These are phyloP conservation scores for Corticium candelabrum DNA, from an alignment of 37 sponge, comb jelly and placozoan species.

Conservation along the genomic window DNA sequence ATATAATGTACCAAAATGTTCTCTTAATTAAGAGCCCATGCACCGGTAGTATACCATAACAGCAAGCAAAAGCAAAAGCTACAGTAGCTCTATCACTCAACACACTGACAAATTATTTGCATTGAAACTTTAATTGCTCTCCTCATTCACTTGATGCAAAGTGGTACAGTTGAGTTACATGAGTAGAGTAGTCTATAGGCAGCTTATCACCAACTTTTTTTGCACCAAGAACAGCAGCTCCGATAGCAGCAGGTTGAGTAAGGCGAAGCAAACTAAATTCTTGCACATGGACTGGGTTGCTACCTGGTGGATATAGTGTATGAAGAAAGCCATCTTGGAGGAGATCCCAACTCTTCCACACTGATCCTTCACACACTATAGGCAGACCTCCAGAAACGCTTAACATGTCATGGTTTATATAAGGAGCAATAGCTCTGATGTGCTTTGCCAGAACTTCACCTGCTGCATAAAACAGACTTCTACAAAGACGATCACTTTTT, in stretches of 20 bases:
- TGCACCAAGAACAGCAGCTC: slow-evolving; percentile 73
- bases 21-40: too few relatives aligned
- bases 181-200: slow-evolving; percentile 45
- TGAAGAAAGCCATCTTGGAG: slow-evolving; percentile 43
- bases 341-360: slow-evolving; percentile 28
- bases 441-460: slow-evolving; percentile 15
- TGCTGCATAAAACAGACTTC: slow-evolving; percentile 11
- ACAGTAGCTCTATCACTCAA: too few relatives aligned
- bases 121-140: too few relatives aligned
- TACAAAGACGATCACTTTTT: slow-evolving; percentile 9
- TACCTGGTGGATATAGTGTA: slow-evolving; percentile 9
- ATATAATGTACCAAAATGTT: too few relatives aligned
- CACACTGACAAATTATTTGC: too few relatives aligned
- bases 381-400: slow-evolving; percentile 1
- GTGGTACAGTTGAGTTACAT: slow-evolving; percentile 29
- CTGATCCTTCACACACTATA: slow-evolving; percentile 18
- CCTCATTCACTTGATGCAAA: too few relatives aligned
- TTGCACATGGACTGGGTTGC: slow-evolving; percentile 13
- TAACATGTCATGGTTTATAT: slow-evolving; percentile 2
- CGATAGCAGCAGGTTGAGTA: slow-evolving; percentile 48
- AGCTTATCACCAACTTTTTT: slow-evolving; percentile 37
- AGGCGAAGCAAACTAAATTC: slow-evolving; percentile 22
- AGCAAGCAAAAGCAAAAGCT: too few relatives aligned
- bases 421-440: slow-evolving; percentile 6
- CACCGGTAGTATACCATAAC: too few relatives aligned